Evolutionary conservation across 2,888 invertebrate species (phyloP).

Genomic region (Gryllus longicercus): DNA sequence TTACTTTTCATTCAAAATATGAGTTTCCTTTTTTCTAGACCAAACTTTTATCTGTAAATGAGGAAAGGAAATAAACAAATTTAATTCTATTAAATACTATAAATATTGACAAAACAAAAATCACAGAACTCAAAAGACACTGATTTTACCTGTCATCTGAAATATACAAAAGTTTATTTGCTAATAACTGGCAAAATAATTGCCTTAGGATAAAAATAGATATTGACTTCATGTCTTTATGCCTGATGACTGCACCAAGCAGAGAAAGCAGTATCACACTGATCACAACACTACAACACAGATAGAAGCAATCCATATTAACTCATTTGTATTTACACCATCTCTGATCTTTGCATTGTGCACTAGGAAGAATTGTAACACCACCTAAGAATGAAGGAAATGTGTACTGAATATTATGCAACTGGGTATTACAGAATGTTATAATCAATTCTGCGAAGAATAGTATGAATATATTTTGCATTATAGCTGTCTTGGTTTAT

Average conservation of each 20-base stretch:
- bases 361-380: too few relatives aligned
- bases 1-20: too few relatives aligned
- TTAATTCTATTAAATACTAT: neutral
- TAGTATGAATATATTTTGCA: too few relatives aligned
- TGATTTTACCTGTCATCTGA: neutral
- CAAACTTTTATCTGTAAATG: too few relatives aligned
- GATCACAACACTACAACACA: slow-evolving; percentile 11
- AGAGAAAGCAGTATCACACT: neutral
- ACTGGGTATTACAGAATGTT: too few relatives aligned
- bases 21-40: too few relatives aligned
- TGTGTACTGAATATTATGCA: too few relatives aligned
- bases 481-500: too few relatives aligned
- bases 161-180: neutral
- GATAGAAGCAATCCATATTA: slow-evolving; percentile 4
- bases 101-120: neutral
- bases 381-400: too few relatives aligned
- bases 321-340: neutral
- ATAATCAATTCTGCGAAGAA: too few relatives aligned
- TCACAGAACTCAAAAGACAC: slow-evolving; percentile 2
- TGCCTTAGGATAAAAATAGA: slow-evolving; percentile 17
- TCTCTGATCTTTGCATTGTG: too few relatives aligned
- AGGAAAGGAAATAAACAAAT: too few relatives aligned
- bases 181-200: neutral
- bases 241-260: neutral
- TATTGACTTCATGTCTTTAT: slow-evolving; percentile 6